These are phyloP conservation scores for Lagopus muta DNA, from an alignment of 2,113 vertebrate genomes.

Conservation along the genomic window DNA sequence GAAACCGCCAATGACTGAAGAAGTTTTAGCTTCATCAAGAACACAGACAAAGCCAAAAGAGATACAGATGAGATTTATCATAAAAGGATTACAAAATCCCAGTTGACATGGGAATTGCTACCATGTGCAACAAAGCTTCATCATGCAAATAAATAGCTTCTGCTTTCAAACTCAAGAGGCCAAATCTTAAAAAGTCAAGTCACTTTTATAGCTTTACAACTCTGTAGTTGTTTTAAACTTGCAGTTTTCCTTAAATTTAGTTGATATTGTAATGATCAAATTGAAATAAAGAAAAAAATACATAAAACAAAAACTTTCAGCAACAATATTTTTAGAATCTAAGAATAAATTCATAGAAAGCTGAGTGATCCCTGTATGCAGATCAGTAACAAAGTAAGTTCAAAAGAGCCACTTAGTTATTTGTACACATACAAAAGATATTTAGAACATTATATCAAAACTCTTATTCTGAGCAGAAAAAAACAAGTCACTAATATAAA, in stretches of 20 bases:
- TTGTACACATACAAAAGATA: background rate
- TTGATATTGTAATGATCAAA: slow-evolving; percentile 5
- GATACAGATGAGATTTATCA: background rate
- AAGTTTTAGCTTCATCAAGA: background rate
- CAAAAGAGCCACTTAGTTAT: background rate
- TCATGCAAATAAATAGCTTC: slow-evolving; percentile 16
- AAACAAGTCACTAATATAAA: background rate
- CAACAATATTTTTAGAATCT: background rate
- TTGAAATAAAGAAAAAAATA: background rate
- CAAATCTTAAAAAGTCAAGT: slow-evolving; percentile 16
- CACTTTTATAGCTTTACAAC: background rate
- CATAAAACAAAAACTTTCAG: background rate
- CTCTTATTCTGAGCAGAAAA: background rate
- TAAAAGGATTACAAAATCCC: background rate
- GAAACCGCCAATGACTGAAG: background rate
- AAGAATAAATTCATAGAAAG: background rate
- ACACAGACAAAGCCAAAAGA: background rate
- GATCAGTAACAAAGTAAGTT: background rate
- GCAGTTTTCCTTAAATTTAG: background rate
- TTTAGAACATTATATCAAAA: background rate
- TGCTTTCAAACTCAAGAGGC: slow-evolving; percentile 27
- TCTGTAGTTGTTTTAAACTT: background rate
- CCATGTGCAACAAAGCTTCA: background rate
- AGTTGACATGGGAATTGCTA: background rate
- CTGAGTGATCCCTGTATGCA: background rate